phyloP scores from a whole-genome alignment of 2,113 vertebrate genomes.

The Amblyopsis rosae region DNA sequence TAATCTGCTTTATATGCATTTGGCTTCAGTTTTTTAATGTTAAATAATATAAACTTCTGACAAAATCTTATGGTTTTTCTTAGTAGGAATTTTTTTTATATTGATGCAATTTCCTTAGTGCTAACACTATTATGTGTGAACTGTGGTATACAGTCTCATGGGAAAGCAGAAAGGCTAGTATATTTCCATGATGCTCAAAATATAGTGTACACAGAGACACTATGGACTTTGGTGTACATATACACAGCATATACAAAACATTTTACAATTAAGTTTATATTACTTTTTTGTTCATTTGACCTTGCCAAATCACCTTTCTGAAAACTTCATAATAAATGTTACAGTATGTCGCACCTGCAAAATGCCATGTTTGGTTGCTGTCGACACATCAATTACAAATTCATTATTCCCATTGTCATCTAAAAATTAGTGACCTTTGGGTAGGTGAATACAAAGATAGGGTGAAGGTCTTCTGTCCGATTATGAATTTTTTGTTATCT shows the following conservation, averaged over 20 bases:
- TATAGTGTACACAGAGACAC: too few species aligned
- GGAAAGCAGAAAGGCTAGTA: neutral
- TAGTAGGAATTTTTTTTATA: neutral
- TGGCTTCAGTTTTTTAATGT: neutral
- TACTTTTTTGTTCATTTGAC: constrained; percentile 34
- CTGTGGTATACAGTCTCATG: neutral
- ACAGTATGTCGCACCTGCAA: constrained; percentile 43
- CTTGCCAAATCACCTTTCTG: constrained; percentile 26
- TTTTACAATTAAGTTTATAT: neutral
- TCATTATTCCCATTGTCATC: constrained; percentile 68
- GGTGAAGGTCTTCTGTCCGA: constrained; percentile 49
- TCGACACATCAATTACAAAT: constrained; percentile 70
- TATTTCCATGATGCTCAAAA: neutral
- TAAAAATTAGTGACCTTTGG: constrained; percentile 71
- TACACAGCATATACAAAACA: neutral
- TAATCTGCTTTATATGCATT: neutral
- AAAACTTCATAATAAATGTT: constrained; percentile 40
- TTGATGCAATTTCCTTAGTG: neutral
- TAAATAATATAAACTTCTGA: neutral
- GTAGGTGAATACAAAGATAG: constrained; percentile 59
- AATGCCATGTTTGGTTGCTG: constrained; percentile 73
- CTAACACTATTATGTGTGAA: neutral
- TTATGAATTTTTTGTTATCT: constrained; percentile 68
- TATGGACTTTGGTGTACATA: neutral
- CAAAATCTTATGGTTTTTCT: neutral